phyloP scores from a whole-genome alignment of 2,888 invertebrate species.

The Endomychus coccineus region DNA sequence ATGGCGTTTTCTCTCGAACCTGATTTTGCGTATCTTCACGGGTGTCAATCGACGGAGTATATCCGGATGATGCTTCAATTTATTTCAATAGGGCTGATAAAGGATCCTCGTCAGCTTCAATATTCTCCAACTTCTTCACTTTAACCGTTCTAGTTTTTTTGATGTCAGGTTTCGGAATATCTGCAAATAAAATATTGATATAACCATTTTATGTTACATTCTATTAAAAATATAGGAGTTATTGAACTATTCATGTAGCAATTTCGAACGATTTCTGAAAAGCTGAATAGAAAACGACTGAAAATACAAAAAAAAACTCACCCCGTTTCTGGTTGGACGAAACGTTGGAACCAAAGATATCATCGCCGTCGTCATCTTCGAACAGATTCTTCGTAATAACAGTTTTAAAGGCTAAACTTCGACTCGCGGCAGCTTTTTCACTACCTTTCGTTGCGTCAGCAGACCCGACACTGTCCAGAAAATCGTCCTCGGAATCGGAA shows the following conservation, averaged over 20 bases:
- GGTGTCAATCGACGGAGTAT: too few species aligned
- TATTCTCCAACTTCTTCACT: slow-evolving; percentile 33
- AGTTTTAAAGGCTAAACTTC: not conserved
- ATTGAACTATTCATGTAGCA: not conserved
- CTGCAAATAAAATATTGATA: slow-evolving; percentile 9
- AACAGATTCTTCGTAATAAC: slow-evolving; percentile 27
- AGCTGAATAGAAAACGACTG: not conserved
- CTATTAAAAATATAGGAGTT: not conserved
- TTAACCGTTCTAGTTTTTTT: slow-evolving; percentile 26
- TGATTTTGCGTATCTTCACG: too few species aligned
- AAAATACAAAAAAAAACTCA: slow-evolving; percentile 2
- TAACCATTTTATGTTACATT: too few species aligned
- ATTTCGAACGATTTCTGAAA: slow-evolving; percentile 1
- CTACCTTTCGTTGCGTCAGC: not conserved
- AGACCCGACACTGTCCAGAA: slow-evolving; percentile 1
- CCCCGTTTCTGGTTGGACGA: slow-evolving; percentile 9
- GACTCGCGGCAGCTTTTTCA: not conserved
- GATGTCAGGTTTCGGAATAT: slow-evolving; percentile 11
- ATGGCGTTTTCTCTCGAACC: too few species aligned
- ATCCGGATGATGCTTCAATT: slow-evolving; percentile 10
- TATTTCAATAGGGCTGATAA: slow-evolving; percentile 28
- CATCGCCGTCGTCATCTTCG: slow-evolving; percentile 36
- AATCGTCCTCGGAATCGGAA: slow-evolving; percentile 13
- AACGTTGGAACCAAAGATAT: slow-evolving; percentile 26
- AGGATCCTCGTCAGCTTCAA: slow-evolving; percentile 32